Conservation (phyloP, 2,797 vertebrate genomes). For the Hephaestus fuliginosus region DNA sequence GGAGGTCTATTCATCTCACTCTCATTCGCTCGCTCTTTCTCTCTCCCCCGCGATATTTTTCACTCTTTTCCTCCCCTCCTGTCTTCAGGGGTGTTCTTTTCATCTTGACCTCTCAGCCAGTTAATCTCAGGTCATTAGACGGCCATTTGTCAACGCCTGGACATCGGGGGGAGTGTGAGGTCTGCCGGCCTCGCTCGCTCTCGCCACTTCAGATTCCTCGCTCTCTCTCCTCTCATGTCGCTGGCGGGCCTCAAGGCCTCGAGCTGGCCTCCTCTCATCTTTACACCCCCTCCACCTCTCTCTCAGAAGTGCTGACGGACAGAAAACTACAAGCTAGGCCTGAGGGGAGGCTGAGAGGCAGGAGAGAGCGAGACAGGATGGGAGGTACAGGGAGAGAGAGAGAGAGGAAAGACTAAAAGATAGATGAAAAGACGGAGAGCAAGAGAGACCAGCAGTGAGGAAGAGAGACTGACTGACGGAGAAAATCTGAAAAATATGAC, state of each 20-base stretch:
- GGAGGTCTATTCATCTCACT: conserved; percentile 63
- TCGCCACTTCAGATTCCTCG: conserved; percentile 34
- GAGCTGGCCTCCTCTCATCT: conserved; percentile 59
- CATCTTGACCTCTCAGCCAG: conserved; percentile 74
- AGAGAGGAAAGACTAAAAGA: conserved; percentile 20
- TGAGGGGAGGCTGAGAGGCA: conserved; percentile 71
- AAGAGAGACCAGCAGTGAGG: background rate
- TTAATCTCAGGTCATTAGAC: conserved; percentile 81
- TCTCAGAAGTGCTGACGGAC: conserved; percentile 77
- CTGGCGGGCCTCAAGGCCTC: conserved; percentile 63
- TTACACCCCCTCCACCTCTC: conserved; percentile 7
- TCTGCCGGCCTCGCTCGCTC: conserved; percentile 53
- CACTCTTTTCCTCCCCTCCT: conserved; percentile 25
- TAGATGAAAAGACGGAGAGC: conserved; percentile 19
- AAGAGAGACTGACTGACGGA: background rate
- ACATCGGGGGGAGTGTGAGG: conserved; percentile 44
- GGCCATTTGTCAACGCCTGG: conserved; percentile 74
- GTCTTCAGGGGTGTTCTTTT: conserved; percentile 43
- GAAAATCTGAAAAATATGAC: background rate
- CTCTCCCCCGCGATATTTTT: conserved; percentile 24
- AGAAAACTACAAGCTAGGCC: conserved; percentile 72
- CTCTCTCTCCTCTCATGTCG: conserved; percentile 10
- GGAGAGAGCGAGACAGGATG: conserved; percentile 29
- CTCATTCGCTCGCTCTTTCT: conserved; percentile 43
- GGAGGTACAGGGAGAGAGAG: conserved; percentile 3